These are phyloP conservation scores for Pachycephus smyrnensis DNA, from an alignment of 2,888 invertebrate species.

Conservation along the genomic window DNA sequence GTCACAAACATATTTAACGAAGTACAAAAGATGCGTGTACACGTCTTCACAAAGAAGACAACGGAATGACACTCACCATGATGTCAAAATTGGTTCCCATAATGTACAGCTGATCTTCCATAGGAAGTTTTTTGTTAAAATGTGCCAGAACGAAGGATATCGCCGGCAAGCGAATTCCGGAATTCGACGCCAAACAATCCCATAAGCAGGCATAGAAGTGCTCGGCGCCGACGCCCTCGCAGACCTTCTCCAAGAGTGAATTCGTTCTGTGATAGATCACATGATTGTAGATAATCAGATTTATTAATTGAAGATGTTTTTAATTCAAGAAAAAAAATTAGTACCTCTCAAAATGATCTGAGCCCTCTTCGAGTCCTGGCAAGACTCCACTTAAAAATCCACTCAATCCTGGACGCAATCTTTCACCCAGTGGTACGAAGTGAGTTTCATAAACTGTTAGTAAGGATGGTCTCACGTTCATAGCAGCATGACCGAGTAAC, in stretches of 20 bases:
- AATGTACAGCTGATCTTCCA: conserved; percentile 85
- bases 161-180: conserved; percentile 84
- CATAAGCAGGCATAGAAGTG: conserved; percentile 91
- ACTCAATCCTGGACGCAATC: conserved; percentile 83
- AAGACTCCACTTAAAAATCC: conserved; percentile 90
- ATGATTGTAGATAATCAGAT: neutral
- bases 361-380: conserved; percentile 88
- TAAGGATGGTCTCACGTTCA: conserved; percentile 87
- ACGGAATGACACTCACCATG: conserved; percentile 71
- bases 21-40: neutral
- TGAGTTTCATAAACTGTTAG: conserved; percentile 88
- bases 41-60: neutral
- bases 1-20: neutral
- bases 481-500: conserved; percentile 87
- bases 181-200: conserved; percentile 86
- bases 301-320: neutral
- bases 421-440: conserved; percentile 84
- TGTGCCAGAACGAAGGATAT: conserved; percentile 83
- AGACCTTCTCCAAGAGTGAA: conserved; percentile 76
- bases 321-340: neutral
- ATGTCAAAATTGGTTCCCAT: conserved; percentile 87
- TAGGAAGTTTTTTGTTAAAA: conserved; percentile 81
- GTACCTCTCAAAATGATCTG: conserved; percentile 84
- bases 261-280: conserved; percentile 69
- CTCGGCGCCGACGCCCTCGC: conserved; percentile 79